phyloP scores from a whole-genome alignment of 2,797 vertebrate species.

The Zalophus californianus region DNA sequence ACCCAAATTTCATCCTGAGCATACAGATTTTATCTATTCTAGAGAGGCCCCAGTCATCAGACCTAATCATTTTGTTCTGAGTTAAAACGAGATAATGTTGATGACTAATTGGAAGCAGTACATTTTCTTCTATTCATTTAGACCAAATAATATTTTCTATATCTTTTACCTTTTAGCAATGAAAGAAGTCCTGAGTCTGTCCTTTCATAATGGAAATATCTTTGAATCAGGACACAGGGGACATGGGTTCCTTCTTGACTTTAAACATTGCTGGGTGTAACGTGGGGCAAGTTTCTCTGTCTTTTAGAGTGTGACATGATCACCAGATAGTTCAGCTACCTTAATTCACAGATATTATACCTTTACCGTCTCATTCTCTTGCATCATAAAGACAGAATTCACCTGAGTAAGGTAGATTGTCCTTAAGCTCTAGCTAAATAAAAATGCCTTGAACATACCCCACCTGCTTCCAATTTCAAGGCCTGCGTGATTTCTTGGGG shows the following conservation, averaged over 20 bases:
- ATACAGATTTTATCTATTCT: slow-evolving; percentile 11
- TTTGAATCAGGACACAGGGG: background rate
- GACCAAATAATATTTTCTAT: background rate
- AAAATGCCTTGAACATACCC: background rate
- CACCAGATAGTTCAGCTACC: background rate
- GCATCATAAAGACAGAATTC: background rate
- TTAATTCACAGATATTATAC: background rate
- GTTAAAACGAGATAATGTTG: slow-evolving; percentile 22
- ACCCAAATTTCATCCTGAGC: background rate
- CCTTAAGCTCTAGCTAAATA: background rate
- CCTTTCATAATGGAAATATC: background rate
- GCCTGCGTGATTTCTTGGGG: background rate
- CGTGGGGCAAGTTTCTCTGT: background rate
- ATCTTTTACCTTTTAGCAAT: slow-evolving; percentile 26
- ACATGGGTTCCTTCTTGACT: background rate
- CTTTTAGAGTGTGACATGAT: background rate
- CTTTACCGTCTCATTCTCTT: background rate
- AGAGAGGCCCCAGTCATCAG: background rate
- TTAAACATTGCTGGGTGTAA: background rate
- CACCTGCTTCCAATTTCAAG: background rate
- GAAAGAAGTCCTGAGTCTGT: background rate
- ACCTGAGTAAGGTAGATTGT: background rate
- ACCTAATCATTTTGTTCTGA: slow-evolving; percentile 21
- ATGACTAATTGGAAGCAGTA: background rate
- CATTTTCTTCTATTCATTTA: background rate